Percentiles rank a stretch among this genome's conserved stretches.
Conservation (phyloP, 2,113 vertebrate genomes). For the Pomatorhinus ruficollis region DNA sequence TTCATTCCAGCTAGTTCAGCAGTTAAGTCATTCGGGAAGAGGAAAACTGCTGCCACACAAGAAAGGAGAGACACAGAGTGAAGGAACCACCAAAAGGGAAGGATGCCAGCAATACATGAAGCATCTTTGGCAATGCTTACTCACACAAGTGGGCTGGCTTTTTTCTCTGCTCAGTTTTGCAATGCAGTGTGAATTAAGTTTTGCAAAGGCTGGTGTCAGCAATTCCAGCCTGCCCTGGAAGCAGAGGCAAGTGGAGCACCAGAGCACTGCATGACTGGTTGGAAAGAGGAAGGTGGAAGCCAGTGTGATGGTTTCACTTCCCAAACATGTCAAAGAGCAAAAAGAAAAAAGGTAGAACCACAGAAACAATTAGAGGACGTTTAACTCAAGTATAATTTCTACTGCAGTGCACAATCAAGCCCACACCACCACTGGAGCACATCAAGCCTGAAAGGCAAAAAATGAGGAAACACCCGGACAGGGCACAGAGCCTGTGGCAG, state of each 20-base stretch:
- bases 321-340: neutral
- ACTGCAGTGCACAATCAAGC: neutral
- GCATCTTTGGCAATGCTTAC: constrained; percentile 3
- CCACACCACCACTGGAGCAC: rapidly evolving
- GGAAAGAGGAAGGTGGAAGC: neutral
- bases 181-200: neutral
- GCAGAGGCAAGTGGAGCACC: neutral
- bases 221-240: neutral
- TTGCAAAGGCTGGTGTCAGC: neutral
- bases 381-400: neutral
- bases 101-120: neutral
- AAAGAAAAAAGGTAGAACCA: neutral
- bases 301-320: neutral
- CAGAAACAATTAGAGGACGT: neutral
- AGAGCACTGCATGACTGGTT: neutral
- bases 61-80: neutral
- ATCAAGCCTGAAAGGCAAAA: neutral
- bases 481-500: neutral
- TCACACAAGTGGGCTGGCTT: neutral
- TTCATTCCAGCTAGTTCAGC: neutral
- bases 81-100: neutral
- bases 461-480: neutral
- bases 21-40: neutral
- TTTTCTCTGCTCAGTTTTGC: neutral
- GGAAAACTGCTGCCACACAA: neutral